Base-by-base conservation (phyloP, 2,797 vertebrate species). In the Coregonus ussuriensis region DNA sequence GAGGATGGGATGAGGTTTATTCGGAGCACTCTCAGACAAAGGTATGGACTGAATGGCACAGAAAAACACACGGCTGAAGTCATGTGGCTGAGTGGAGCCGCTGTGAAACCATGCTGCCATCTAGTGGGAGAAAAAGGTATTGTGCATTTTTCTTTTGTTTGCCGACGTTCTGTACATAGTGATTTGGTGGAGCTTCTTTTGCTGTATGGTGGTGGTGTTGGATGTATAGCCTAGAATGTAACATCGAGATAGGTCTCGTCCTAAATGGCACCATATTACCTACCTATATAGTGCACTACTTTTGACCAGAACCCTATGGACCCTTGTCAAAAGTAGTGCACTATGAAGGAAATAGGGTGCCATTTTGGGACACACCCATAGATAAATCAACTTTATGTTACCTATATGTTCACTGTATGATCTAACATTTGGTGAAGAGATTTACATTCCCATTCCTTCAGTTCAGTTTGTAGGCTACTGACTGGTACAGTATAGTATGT, bases 31-130 rank as follows among this genome's bases (percentile, higher is more conserved):
- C 88, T 89, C 89, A 88, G 87, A 92, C 91, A 93, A 92, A 93
- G 86, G 90, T 80, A 93, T 54, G 82, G 84, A 81, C 76, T 59
- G 81, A 90, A 91, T 89, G 84, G 87, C 90, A 79, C 76, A 75
- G 75, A 25, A 77, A 91, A 88, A 82, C 79, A 85, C 82, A 88
- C 2, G 59, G 78, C 83, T 87, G 78, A 5, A 81, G 82, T 80
- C 83, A 85, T 21, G 52, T 59, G 74, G 53, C 25, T 9, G 54
- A 6, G 54, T 54, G 37, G 18, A 3, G 21, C 15, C 67, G 82
- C 47, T 84, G 83, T 88, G 86, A 93, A 92, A 83, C 80, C 86
- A 92, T 91, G 91, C 91, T 95, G 92, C 93, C 94, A 91, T 94
- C 94, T 95, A 75, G 85, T 93, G 94, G 88, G 1, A 69, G 41